Evolutionary conservation across 2,113 vertebrate species (phyloP).

Genomic region (Megaleporinus macrocephalus): DNA sequence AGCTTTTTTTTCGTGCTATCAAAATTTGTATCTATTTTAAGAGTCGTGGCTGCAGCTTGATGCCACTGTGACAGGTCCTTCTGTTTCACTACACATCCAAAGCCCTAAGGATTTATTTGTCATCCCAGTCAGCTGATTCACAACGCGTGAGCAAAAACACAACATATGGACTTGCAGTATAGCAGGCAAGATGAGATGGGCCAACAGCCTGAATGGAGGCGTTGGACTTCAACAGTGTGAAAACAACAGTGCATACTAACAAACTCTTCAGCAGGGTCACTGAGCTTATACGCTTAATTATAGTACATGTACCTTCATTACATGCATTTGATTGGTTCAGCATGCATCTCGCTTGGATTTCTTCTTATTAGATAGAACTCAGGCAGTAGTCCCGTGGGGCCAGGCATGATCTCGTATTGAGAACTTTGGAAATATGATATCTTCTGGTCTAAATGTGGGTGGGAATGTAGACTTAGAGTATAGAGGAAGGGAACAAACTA

Average conservation of each 20-base stretch:
- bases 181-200: neutral
- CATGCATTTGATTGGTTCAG: neutral
- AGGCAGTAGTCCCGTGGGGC: no score
- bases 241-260: slow-evolving; percentile 20
- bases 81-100: neutral
- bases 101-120: slow-evolving; percentile 25
- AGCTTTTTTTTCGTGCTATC: neutral
- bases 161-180: neutral
- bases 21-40: neutral
- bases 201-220: neutral
- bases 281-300: neutral
- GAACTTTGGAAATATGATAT: no score
- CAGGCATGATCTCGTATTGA: no score
- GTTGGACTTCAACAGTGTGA: neutral
- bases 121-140: slow-evolving; percentile 14
- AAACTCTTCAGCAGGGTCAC: neutral
- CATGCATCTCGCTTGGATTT: neutral
- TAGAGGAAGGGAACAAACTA: no score
- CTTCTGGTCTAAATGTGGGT: no score
- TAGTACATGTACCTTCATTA: neutral
- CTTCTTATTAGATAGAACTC: no score
- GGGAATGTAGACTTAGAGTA: no score
- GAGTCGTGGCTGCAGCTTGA: slow-evolving; percentile 5
- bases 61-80: slow-evolving; percentile 10
- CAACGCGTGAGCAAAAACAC: neutral